Conservation (phyloP, 2,797 vertebrate species). For the Sebastes wilsoni region DNA sequence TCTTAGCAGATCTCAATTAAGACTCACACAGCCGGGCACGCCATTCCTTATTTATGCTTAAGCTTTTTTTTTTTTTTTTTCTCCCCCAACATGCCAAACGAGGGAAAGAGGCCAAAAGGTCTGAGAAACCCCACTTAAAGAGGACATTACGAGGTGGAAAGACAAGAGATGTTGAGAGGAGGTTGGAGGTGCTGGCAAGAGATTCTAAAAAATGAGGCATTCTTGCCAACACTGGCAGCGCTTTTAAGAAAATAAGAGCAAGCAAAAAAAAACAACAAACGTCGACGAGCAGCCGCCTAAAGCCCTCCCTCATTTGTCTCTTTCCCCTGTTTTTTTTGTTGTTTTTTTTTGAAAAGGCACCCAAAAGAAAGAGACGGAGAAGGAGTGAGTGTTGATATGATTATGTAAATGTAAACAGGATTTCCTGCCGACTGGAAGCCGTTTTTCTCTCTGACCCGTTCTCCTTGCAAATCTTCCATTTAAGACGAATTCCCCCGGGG, state of each 20-base stretch:
- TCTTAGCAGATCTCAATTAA: constrained; percentile 87
- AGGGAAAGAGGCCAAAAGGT: constrained; percentile 66
- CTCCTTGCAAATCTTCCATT: constrained; percentile 85
- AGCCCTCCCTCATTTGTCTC: constrained; percentile 68
- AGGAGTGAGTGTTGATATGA: constrained; percentile 78
- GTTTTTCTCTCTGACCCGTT: constrained; percentile 79
- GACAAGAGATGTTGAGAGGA: constrained; percentile 35
- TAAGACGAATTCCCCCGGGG: constrained; percentile 80
- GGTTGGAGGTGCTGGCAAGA: constrained; percentile 66
- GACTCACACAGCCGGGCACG: constrained; percentile 62
- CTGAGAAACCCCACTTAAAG: constrained; percentile 56
- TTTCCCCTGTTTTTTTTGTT: constrained; percentile 13
- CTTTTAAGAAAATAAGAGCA: constrained; percentile 69
- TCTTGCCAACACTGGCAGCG: constrained; percentile 61
- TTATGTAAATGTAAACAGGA: constrained; percentile 86
- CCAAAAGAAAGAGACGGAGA: constrained; percentile 67
- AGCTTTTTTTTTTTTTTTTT: constrained; percentile 5
- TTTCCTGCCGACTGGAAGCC: constrained; percentile 82
- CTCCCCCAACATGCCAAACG: constrained; percentile 37
- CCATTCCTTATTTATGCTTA: constrained; percentile 76
- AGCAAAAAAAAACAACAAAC: constrained; percentile 49
- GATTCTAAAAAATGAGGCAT: constrained; percentile 47
- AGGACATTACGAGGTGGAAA: constrained; percentile 63
- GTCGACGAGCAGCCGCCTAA: constrained; percentile 58
- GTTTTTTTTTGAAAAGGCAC: constrained; percentile 45